phyloP scores from a whole-genome alignment of 1,140 invertebrate genomes.

The Brachionus rotundiformis region DNA sequence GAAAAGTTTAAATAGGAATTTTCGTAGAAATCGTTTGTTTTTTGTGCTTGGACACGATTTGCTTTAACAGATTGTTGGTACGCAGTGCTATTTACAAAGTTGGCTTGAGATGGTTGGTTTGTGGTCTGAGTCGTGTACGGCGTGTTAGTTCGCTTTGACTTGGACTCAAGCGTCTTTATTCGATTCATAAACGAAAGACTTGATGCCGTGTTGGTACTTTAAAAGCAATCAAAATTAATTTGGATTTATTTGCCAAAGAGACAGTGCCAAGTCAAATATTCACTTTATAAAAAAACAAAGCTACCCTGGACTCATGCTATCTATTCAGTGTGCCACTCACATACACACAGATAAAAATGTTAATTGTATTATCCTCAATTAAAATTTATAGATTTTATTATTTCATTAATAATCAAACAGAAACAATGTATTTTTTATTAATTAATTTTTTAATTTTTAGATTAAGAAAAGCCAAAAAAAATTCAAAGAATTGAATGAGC shows the following conservation, averaged over 20 bases:
- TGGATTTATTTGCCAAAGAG: no score
- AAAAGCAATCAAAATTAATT: neutral
- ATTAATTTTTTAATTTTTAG: no score
- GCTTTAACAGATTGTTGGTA: neutral
- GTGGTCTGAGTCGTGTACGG: conserved; percentile 18
- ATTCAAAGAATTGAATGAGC: no score
- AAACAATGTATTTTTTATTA: no score
- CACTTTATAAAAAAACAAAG: no score
- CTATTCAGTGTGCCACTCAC: no score
- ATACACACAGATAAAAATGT: no score
- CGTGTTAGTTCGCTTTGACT: neutral
- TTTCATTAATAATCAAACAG: no score
- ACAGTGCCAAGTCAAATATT: conserved; percentile 27
- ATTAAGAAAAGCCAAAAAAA: no score
- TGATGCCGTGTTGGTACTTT: conserved; percentile 26
- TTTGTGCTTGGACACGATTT: neutral
- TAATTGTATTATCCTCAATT: no score
- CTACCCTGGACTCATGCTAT: no score
- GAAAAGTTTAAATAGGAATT: conserved; percentile 39
- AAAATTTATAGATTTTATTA: no score
- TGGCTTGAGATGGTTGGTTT: neutral
- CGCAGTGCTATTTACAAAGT: conserved; percentile 31
- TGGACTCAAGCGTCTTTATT: conserved; percentile 23
- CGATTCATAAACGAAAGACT: conserved; percentile 22
- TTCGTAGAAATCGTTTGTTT: conserved; percentile 19